Evolutionary conservation across 1,140 invertebrate genomes (phyloP).

Genomic region (Coptotermes formosanus): DNA sequence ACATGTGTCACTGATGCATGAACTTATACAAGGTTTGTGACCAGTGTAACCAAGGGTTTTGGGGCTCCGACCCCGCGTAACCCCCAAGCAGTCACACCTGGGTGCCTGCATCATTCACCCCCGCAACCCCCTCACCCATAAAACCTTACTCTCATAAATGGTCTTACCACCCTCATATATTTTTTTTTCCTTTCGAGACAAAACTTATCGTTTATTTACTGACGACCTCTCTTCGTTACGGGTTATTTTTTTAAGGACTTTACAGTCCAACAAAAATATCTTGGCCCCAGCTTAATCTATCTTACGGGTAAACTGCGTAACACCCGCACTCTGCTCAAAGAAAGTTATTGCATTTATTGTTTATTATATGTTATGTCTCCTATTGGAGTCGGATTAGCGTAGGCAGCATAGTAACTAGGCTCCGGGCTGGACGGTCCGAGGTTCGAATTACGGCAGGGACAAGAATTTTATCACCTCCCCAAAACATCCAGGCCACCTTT

Average conservation of each 20-base stretch:
- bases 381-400: no score
- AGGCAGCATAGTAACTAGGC: no score
- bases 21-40: not conserved
- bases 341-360: no score
- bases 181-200: conserved; percentile 1
- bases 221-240: conserved; percentile 3
- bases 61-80: conserved; percentile 9
- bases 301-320: no score
- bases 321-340: no score
- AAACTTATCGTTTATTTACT: conserved; percentile 8
- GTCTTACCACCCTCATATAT: not conserved
- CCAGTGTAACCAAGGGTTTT: conserved; percentile 11
- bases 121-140: not conserved
- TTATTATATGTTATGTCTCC: no score
- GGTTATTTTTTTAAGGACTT: not conserved
- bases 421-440: no score
- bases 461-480: no score
- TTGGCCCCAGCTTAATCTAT: not conserved
- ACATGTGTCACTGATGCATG: not conserved
- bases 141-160: conserved; percentile 16
- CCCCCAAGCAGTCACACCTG: conserved; percentile 5
- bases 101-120: conserved; percentile 11
- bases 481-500: no score
- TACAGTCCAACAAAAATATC: not conserved
- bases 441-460: no score